Evolutionary conservation across 2,888 invertebrate genomes (phyloP), one percentile per base, ranked within the genome.

Genomic region (Argyresthia goedartella): DNA sequence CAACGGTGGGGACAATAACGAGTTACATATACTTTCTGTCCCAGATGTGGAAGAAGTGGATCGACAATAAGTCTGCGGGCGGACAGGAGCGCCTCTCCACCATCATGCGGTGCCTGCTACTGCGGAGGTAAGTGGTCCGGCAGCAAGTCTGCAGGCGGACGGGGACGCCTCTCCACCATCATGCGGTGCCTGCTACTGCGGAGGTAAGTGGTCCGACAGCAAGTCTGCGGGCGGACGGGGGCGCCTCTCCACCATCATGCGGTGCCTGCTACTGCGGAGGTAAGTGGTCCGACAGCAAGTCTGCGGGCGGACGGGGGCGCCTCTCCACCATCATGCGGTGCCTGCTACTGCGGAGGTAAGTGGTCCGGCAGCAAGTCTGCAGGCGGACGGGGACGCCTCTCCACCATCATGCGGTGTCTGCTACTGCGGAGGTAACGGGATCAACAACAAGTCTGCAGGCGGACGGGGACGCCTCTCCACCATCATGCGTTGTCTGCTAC

Each of bases 151-250:
- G 36, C 9, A n/a, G n/a, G n/a, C n/a, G n/a, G n/a, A n/a, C n/a
- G n/a, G n/a, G n/a, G n/a, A n/a, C n/a, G n/a, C n/a, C 25, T 25
- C 25, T 4, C 25, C 25, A 25, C 25, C 25, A 4, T 2, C 25
- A 25, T 6, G 3, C 25, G 25, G 2, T 4, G 25, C 25, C 2
- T 25, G 25, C n/a, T n/a, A n/a, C n/a, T 96, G 57, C 98, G 97
- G 97, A 97, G 96, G 73, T n/a, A 91, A 92, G 55, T 97, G 96
- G 93, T 95, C 98, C 51, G 94, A 95, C 65, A 93, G 94, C 70
- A 95, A 94, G 69, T 91, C 89, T 58, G 81, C 90, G 39, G 92
- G 93, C 45, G 95, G 95, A 0, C 90, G 91, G 59, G 91, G 94
- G 64, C 88, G 98, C 1, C 84, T 98, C n/a, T 91, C 93, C 66